Base-by-base conservation (phyloP, 2,888 invertebrate genomes). In the Pseudanteris insignis region DNA sequence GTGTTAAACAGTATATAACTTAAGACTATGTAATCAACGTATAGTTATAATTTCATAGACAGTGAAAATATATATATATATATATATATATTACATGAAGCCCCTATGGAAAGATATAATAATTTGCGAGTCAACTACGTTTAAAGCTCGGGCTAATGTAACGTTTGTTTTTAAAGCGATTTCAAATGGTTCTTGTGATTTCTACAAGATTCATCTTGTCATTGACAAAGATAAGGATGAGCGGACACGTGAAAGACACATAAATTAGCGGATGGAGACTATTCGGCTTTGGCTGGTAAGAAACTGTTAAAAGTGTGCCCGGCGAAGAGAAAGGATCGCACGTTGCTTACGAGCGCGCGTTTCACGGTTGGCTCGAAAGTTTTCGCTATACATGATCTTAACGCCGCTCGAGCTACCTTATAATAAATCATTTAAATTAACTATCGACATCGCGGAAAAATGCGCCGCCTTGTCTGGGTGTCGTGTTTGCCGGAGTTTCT, bases 401-500 rank as follows among this genome's bases (percentile, higher is more conserved):
- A 58, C 63, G 44, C 61, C 41, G 34, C 41, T 28, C 36, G 44
- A 24, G 43, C 54, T 63, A 61, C 61, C 55, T 63, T 58, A 55
- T 53, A 61, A 54, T 66, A 66, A 66, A 66, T 66, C 66, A 64
- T 64, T 66, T 59, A 62, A 66, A 66, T 66, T 64, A 66, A 66
- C 46, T 66, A 66, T 66, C 62, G 63, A 43, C 38, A 55, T 57
- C 40, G 57, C 38, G 51, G 34, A 66, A 66, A 66, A 63, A 44
- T 34, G 38, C 37, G 40, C 36, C 60, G 47, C 36, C 44, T 55
- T 44, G 36, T 29, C 32, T 32, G 40, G 25, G 24, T 48, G 25
- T 38, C 21, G 53, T 34, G 36, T n/a, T n/a, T n/a, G 41, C 13
- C 40, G 44, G 44, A 61, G 61, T 64, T 66, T 63, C 65, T 66